Evolutionary conservation across 2,888 invertebrate genomes (phyloP).

Genomic region (Clepsis dumicolana): DNA sequence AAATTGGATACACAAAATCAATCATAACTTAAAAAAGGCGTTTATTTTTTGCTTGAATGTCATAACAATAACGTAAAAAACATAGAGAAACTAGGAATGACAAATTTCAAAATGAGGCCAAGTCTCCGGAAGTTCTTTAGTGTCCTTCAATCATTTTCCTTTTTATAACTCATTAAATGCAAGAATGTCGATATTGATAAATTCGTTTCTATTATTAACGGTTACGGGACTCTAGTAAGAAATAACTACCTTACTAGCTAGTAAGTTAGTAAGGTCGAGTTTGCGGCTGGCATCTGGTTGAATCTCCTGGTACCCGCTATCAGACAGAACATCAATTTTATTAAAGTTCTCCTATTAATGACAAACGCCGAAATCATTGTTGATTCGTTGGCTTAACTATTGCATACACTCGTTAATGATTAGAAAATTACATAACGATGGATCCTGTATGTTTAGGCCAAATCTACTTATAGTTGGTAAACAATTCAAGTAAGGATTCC

Average conservation of each 20-base stretch:
- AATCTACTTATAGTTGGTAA: constrained; percentile 10
- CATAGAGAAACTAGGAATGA: constrained; percentile 39
- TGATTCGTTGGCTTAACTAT: constrained; percentile 14
- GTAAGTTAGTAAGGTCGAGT: constrained; percentile 20
- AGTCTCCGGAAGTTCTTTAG: constrained; percentile 25
- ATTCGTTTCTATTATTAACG: not conserved
- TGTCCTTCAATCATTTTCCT: constrained; percentile 10
- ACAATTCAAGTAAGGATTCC: not conserved
- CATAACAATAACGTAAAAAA: constrained; percentile 35
- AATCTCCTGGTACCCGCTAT: not conserved
- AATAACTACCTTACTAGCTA: constrained; percentile 24
- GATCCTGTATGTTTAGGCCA: constrained; percentile 4
- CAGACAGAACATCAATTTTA: constrained; percentile 21
- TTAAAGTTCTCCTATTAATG: constrained; percentile 34
- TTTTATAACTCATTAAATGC: constrained; percentile 28
- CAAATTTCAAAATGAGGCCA: constrained; percentile 31
- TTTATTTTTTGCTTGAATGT: constrained; percentile 41
- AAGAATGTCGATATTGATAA: constrained; percentile 11
- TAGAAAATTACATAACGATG: constrained; percentile 13
- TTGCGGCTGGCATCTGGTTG: not conserved
- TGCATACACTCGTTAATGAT: constrained; percentile 23
- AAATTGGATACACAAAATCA: constrained; percentile 12
- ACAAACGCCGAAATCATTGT: constrained; percentile 18
- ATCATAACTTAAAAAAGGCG: constrained; percentile 26
- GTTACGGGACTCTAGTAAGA: constrained; percentile 13